A percentile compares a stretch with the other conserved stretches of the same genome.
These are phyloP conservation scores for Meloidogyne chitwoodi DNA, from an alignment of 1,140 invertebrate genomes.

Conservation along the genomic window DNA sequence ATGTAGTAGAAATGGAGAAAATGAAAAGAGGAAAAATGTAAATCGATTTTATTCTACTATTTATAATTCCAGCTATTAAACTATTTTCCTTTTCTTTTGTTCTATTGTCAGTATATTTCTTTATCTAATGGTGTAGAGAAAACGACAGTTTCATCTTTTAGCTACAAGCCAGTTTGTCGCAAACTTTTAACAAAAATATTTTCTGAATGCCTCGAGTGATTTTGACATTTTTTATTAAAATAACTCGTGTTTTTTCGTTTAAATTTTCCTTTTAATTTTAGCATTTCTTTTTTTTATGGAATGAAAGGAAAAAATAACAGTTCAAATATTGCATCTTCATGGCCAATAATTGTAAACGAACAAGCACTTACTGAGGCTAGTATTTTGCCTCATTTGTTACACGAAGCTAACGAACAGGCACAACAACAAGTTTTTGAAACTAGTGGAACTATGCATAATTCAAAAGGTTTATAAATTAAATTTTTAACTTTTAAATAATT, in stretches of 20 bases:
- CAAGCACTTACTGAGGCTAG: constrained; percentile 5
- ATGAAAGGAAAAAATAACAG: constrained; percentile 1
- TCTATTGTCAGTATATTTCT: too few relatives aligned
- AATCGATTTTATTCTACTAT: too few relatives aligned
- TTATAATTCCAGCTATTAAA: too few relatives aligned
- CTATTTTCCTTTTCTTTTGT: too few relatives aligned
- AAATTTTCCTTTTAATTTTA: not conserved
- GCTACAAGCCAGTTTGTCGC: too few relatives aligned
- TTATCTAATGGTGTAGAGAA: too few relatives aligned
- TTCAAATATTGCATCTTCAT: constrained; percentile 11
- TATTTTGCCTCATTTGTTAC: constrained; percentile 23
- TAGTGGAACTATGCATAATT: not conserved
- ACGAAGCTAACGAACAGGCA: constrained; percentile 16
- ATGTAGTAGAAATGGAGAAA: too few relatives aligned
- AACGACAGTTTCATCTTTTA: too few relatives aligned
- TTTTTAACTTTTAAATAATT: constrained; percentile 4
- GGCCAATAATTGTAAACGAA: constrained; percentile 21
- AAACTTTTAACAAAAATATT: too few relatives aligned
- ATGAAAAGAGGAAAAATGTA: too few relatives aligned
- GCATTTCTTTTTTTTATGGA: not conserved
- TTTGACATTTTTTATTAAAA: not conserved
- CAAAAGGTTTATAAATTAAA: not conserved
- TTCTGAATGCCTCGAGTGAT: too few relatives aligned
- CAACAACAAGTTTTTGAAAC: not conserved
- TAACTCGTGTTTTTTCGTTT: not conserved